phyloP scores from a whole-genome alignment of 1,140 invertebrate species.

The Macrotrachela quadricornifera region DNA sequence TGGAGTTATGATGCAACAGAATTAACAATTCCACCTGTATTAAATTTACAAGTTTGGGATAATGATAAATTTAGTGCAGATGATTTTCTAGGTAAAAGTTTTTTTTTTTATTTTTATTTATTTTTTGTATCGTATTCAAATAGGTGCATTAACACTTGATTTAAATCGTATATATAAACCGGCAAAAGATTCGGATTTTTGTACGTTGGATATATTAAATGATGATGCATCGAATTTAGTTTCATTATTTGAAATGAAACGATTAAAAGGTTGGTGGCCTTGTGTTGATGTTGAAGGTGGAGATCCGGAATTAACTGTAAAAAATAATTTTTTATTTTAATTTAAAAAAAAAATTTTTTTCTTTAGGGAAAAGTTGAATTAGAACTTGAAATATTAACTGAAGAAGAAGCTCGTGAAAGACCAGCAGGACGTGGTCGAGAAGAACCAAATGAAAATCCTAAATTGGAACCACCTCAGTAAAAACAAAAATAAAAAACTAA shows the following conservation, averaged over 20 bases:
- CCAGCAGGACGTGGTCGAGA: constrained; percentile 31
- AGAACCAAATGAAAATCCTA: constrained; percentile 34
- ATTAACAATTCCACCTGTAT: constrained; percentile 21
- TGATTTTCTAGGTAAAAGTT: constrained; percentile 24
- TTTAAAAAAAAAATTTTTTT: constrained; percentile 24
- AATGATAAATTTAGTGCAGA: constrained; percentile 35
- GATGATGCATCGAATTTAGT: constrained; percentile 30
- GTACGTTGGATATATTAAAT: constrained; percentile 19
- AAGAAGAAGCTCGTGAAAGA: constrained; percentile 23
- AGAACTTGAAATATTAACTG: constrained; percentile 32
- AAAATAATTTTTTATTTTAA: too few relatives aligned
- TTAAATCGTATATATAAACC: constrained; percentile 28
- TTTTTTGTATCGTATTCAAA: constrained; percentile 1
- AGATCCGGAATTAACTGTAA: too few relatives aligned
- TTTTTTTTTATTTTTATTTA: constrained; percentile 11
- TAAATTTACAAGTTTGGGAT: constrained; percentile 34
- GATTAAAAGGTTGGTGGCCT: constrained; percentile 33
- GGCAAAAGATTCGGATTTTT: constrained; percentile 19
- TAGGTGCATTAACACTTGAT: constrained; percentile 30
- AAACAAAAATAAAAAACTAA: neutral
- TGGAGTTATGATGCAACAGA: constrained; percentile 33
- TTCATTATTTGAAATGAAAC: constrained; percentile 30
- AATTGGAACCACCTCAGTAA: constrained; percentile 32
- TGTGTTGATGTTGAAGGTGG: neutral
- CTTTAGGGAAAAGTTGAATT: constrained; percentile 35